A percentile compares a stretch with the other conserved stretches of the same genome.
Evolutionary conservation across 2,888 invertebrate species (phyloP).

Genomic region (Eulithis prunata): DNA sequence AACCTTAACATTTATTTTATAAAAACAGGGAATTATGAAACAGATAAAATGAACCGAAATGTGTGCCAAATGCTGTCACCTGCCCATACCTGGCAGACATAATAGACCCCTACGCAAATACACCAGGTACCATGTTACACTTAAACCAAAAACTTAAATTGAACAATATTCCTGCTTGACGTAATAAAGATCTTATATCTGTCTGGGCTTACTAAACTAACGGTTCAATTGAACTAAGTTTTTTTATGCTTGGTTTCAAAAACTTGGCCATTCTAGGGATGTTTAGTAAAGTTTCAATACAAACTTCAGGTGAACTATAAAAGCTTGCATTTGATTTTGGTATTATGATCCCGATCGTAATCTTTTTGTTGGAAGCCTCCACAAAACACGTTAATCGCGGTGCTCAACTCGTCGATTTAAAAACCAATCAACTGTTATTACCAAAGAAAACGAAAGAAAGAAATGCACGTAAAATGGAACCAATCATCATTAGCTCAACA

Average conservation of each 20-base stretch:
- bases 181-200: no score
- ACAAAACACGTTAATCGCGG: conserved; percentile 46
- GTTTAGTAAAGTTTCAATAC: no score
- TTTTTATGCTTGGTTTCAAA: not conserved
- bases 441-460: conserved; percentile 47
- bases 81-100: conserved; percentile 39
- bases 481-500: conserved; percentile 75
- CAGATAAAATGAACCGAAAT: conserved; percentile 37
- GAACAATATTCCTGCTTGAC: no score
- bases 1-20: conserved; percentile 35
- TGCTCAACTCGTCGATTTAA: conserved; percentile 34
- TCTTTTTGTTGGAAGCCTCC: conserved; percentile 51
- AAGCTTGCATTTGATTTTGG: no score
- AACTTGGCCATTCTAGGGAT: not conserved
- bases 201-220: no score
- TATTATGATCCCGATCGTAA: not conserved
- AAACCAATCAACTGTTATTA: conserved; percentile 39
- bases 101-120: conserved; percentile 49
- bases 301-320: no score
- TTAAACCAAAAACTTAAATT: no score
- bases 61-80: conserved; percentile 44
- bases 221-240: no score
- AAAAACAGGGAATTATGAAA: conserved; percentile 45
- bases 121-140: conserved; percentile 10
- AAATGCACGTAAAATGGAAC: conserved; percentile 47